phyloP scores from a whole-genome alignment of 2,797 vertebrate species.

The Threskiornis aethiopicus region DNA sequence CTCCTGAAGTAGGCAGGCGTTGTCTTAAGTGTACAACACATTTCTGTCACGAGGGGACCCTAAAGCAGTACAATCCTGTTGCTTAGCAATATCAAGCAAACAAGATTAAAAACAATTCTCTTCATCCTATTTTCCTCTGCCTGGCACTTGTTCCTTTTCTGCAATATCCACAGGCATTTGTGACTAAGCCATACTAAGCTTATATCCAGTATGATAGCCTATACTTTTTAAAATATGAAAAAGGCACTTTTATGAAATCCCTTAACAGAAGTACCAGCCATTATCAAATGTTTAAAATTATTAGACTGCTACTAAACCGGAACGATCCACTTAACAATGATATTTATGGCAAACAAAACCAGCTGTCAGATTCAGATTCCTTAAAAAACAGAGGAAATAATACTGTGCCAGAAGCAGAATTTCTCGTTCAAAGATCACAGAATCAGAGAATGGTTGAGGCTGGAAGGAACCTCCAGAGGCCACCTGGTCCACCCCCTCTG shows the following conservation, averaged over 20 bases:
- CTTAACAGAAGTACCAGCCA: background rate
- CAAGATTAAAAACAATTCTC: background rate
- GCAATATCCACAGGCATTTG: background rate
- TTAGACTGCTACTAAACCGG: background rate
- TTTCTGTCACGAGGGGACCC: background rate
- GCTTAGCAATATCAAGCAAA: conserved; percentile 5
- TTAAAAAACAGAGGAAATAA: background rate
- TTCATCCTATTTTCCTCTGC: background rate
- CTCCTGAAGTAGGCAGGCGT: background rate
- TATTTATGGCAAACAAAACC: background rate
- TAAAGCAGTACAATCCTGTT: background rate
- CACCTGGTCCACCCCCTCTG: background rate
- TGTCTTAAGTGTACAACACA: background rate
- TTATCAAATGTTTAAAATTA: background rate
- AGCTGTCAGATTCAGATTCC: background rate
- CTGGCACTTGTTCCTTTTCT: background rate
- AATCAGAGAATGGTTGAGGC: background rate
- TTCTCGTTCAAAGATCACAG: background rate
- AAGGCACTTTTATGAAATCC: background rate
- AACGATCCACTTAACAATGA: background rate
- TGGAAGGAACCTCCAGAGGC: background rate
- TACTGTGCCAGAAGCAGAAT: background rate
- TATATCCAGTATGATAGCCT: background rate
- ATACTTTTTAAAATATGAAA: background rate
- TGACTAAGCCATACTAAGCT: background rate